Evolutionary conservation across 2,797 vertebrate genomes (phyloP).

Genomic region (Eleutherodactylus coqui): DNA sequence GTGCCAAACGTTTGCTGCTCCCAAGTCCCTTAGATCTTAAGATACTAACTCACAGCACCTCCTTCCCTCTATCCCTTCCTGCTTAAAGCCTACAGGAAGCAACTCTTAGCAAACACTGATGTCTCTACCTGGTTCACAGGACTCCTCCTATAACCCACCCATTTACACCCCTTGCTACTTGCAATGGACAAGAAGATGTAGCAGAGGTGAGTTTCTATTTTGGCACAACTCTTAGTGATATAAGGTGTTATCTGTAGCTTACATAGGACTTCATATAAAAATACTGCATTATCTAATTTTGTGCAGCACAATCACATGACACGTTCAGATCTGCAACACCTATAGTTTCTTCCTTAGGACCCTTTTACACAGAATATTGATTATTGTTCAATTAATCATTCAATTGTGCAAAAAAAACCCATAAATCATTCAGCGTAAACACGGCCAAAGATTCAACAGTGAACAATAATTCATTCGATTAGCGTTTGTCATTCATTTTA

Average conservation of each 20-base stretch:
- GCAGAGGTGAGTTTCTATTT: not conserved
- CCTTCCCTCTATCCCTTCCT: conserved; percentile 5
- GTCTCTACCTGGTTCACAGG: not conserved
- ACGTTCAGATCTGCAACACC: not conserved
- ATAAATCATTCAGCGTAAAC: too few species aligned
- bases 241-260: not conserved
- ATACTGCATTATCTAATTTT: not conserved
- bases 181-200: not conserved
- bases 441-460: too few species aligned
- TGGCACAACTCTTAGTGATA: not conserved
- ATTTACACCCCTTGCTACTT: conserved; percentile 2
- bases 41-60: not conserved
- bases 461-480: too few species aligned
- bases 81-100: not conserved
- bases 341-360: too few species aligned
- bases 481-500: too few species aligned
- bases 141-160: not conserved
- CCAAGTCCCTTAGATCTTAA: not conserved
- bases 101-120: conserved; percentile 8
- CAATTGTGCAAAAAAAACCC: too few species aligned
- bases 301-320: too few species aligned
- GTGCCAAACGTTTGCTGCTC: not conserved
- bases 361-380: too few species aligned
- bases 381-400: too few species aligned
- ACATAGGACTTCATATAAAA: not conserved